Base-by-base conservation (phyloP, 2,113 vertebrate genomes). In the Lichenostomus cassidix region DNA sequence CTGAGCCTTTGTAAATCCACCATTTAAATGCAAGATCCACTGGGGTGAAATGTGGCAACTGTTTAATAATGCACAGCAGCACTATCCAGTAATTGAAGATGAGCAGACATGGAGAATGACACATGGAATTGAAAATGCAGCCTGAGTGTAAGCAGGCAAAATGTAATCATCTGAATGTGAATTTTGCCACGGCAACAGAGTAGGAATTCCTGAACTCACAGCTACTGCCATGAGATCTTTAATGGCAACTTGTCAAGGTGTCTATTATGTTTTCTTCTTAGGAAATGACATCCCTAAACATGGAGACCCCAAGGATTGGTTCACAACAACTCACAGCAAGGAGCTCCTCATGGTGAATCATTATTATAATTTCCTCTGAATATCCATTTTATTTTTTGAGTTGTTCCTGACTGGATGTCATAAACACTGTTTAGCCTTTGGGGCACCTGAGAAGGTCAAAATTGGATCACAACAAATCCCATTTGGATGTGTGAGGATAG, bases 21-120 rank as follows among this genome's bases (percentile, higher is more conserved):
- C 60, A 49, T 87, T 94, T 83, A 81, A 89, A 94, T 82, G 69
- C 69, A 82, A 84, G 73, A 78, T 91, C 46, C 28, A 53, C 41
- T 27, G 53, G 39, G 69, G 67, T 95, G 94, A 96, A 83, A 82
- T 69, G 83, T 95, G 89, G 83, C 74, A 91, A 96, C 89, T 91
- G 53, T 89, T 96, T 95, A 94, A 92, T 94, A 95, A 95, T 97
- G 92, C 94, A 95, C 81, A 94, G 87, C 69, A 94, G 58, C 53
- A 68, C 73, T 23, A 6, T 33, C 49, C 39, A 87, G 82, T 77
- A 92, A 84, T 91, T 95, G 75, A 64, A 87, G 80, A 84, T 33
- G 80, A 70, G 90, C 89, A 94, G 94, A 92, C 80, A 93, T 81
- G 89, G 89, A 87, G 80, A 89, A 75, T 94, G 95, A 96, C 92